Conservation (phyloP, 2,888 invertebrate genomes). For the Drosophila subsilvestris region DNA sequence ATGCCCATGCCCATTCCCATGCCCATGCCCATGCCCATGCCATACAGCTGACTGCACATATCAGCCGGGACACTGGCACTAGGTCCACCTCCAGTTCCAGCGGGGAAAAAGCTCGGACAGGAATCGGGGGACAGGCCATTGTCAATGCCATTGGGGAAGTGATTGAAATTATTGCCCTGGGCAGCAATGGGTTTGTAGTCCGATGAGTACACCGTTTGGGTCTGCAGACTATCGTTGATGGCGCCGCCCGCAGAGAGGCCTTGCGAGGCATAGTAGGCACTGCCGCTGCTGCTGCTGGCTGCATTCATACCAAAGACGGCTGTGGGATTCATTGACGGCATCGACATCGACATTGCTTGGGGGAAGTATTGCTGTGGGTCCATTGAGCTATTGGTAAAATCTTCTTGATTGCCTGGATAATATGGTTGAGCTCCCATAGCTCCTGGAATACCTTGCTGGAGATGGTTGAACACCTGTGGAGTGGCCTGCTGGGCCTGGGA, state of each 20-base stretch:
- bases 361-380: slow-evolving; percentile 12
- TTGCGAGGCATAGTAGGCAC: background rate
- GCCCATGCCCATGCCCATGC: slow-evolving; percentile 19
- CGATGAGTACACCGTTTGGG: slow-evolving; percentile 43
- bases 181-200: slow-evolving; percentile 37
- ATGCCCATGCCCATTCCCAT: slow-evolving; percentile 16
- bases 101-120: slow-evolving; percentile 5
- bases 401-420: slow-evolving; percentile 1
- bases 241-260: background rate
- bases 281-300: background rate
- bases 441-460: background rate
- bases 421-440: slow-evolving; percentile 9
- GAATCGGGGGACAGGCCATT: slow-evolving; percentile 14
- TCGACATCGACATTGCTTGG: slow-evolving; percentile 11
- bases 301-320: slow-evolving; percentile 8
- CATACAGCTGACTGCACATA: slow-evolving; percentile 30
- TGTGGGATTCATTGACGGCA: background rate
- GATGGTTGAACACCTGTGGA: slow-evolving; percentile 10
- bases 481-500: background rate
- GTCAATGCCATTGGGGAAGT: slow-evolving; percentile 39
- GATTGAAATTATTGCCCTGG: slow-evolving; percentile 40
- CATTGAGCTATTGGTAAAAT: background rate
- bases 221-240: slow-evolving; percentile 29
- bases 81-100: background rate
- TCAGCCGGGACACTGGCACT: slow-evolving; percentile 17